Conservation (phyloP, 2,888 invertebrate genomes). For the Phortica magna region DNA sequence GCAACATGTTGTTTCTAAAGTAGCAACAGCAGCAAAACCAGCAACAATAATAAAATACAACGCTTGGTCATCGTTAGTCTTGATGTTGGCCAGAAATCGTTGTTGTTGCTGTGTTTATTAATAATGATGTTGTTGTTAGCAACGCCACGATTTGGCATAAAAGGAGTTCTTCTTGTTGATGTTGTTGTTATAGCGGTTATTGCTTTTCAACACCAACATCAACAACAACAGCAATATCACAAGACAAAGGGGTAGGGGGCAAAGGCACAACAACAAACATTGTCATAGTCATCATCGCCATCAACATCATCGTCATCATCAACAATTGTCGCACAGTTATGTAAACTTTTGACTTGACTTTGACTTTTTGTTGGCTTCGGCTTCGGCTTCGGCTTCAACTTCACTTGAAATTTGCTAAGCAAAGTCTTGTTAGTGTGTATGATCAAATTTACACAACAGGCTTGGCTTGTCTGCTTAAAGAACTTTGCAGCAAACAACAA, state of each 20-base stretch:
- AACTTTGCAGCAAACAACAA: no score
- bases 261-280: conserved; percentile 7
- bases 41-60: conserved; percentile 36
- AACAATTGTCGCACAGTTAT: conserved; percentile 50
- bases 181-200: conserved; percentile 60
- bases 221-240: no score
- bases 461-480: not conserved
- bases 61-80: conserved; percentile 58
- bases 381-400: not conserved
- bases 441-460: not conserved
- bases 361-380: not conserved
- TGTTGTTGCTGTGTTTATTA: conserved; percentile 37
- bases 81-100: conserved; percentile 55
- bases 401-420: not conserved
- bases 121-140: conserved; percentile 45
- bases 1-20: conserved; percentile 5
- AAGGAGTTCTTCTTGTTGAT: conserved; percentile 33
- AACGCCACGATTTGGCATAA: conserved; percentile 38
- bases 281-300: not conserved
- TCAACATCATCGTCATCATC: not conserved
- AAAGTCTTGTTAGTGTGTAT: not conserved
- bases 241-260: not conserved
- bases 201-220: conserved; percentile 35
- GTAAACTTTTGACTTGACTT: conserved; percentile 56
- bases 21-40: conserved; percentile 2